These are phyloP conservation scores for Furcula furcula DNA, from an alignment of 2,888 invertebrate species.

Conservation along the genomic window DNA sequence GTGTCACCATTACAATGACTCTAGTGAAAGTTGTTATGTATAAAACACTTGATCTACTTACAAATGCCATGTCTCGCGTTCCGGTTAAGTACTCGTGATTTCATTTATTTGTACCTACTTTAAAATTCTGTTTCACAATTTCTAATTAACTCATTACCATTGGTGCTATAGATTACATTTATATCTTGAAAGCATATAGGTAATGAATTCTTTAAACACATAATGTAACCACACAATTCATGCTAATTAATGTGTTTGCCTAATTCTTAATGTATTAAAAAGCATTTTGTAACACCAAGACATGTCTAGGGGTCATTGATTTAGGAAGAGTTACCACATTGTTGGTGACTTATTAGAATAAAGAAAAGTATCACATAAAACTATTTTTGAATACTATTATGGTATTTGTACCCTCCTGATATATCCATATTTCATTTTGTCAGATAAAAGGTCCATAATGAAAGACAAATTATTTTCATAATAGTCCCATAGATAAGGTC, in stretches of 20 bases:
- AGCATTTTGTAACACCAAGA: conserved; percentile 34
- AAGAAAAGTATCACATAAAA: too few relatives aligned
- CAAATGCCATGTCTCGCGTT: conserved; percentile 82
- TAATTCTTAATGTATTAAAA: conserved; percentile 36
- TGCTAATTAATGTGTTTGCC: conserved; percentile 40
- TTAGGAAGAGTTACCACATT: conserved; percentile 9
- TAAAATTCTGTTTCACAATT: conserved; percentile 79
- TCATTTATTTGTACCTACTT: conserved; percentile 80
- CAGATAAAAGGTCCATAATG: too few relatives aligned
- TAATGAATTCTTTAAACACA: conserved; percentile 42
- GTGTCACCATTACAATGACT: conserved; percentile 82
- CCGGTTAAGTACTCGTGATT: conserved; percentile 82
- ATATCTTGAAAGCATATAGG: conserved; percentile 39
- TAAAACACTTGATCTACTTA: conserved; percentile 82
- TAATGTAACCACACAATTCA: conserved; percentile 42
- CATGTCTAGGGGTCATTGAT: conserved; percentile 33
- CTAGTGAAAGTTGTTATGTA: conserved; percentile 82
- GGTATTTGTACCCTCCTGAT: too few relatives aligned
- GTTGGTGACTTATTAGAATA: conserved; percentile 12
- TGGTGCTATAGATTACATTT: conserved; percentile 53
- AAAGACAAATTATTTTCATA: too few relatives aligned
- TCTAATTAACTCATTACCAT: conserved; percentile 77
- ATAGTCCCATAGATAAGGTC: too few relatives aligned
- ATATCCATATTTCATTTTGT: too few relatives aligned
- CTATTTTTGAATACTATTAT: too few relatives aligned